Evolutionary conservation across 2,888 invertebrate genomes (phyloP), one percentile per base, ranked within the genome.

Genomic region (Griposia aprilina): DNA sequence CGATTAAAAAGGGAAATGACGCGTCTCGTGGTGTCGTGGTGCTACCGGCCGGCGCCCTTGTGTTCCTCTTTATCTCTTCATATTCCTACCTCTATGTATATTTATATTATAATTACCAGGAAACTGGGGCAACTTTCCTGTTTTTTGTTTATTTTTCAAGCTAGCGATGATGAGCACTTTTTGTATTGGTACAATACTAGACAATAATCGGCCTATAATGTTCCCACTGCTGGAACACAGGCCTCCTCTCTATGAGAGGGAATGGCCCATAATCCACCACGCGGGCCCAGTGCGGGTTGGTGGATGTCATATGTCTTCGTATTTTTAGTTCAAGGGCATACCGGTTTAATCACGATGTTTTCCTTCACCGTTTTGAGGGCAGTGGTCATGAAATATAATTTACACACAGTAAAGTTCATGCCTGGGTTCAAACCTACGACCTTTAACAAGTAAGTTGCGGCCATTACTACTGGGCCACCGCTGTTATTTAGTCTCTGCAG

Each of bases 1-100:
- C 83, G 83, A 86, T 82, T 82, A 86, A 86, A 86, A 82, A 83
- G 41, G 71, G 78, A 76, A 82, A 68, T 68, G 66, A 83, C 83
- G 76, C 59, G 36, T 86, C 76, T 76, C 59, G 59, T 17, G n/a
- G 30, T n/a, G 36, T 69, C 36, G 60, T 30, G 62, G 75, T 26
- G 57, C 15, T 36, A 30, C 60, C 69, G 50, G 66, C 55, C 70
- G 30, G 30, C 30, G 23, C 60, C 45, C 59, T 62, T 60, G 70
- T 71, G 86, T 68, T 75, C 20, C 57, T 62, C 57, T 84, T 71
- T 67, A 80, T 80, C 69, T 81, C 85, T 82, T 60, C 50, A 75
- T 63, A 59, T 26, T 55, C 50, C 26, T 41, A 36, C 30, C 30
- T 36, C 10, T 17, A 60, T 30, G n/a, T 45, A 17, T 67, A 60